phyloP scores from a whole-genome alignment of 1,140 invertebrate species.

The Micrasema longulum region DNA sequence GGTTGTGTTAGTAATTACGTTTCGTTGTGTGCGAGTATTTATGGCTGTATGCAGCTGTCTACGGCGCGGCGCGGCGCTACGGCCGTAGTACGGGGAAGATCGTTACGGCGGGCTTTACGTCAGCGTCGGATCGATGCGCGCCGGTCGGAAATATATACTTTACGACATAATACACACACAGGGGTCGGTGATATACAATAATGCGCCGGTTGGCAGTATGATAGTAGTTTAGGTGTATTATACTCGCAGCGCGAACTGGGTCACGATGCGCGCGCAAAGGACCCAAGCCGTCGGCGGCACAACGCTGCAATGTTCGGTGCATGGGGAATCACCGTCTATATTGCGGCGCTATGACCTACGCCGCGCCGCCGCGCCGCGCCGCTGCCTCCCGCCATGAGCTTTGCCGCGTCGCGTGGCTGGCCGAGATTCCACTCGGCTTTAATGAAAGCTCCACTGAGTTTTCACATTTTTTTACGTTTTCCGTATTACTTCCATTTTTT shows the following conservation, averaged over 20 bases:
- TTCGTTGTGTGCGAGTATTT: too few relatives aligned
- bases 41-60: neutral
- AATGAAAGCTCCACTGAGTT: too few relatives aligned
- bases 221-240: neutral
- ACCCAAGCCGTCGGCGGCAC: conserved; percentile 1
- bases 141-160: too few relatives aligned
- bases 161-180: too few relatives aligned
- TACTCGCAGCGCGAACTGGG: conserved; percentile 10
- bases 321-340: conserved; percentile 40
- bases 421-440: too few relatives aligned
- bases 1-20: too few relatives aligned
- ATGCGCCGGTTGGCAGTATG: neutral
- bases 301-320: conserved; percentile 29
- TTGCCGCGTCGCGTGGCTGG: too few relatives aligned
- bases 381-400: too few relatives aligned
- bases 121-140: conserved; percentile 34
- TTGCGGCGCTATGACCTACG: conserved; percentile 32
- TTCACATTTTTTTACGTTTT: too few relatives aligned
- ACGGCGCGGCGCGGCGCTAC: conserved; percentile 1
- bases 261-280: conserved; percentile 14
- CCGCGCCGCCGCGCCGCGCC: neutral
- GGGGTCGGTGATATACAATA: too few relatives aligned
- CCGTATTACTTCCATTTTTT: too few relatives aligned
- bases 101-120: conserved; percentile 42
- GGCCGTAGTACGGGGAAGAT: conserved; percentile 29